Evolutionary conservation across 2,797 vertebrate species (phyloP).

Genomic region (Linurgus olivaceus): DNA sequence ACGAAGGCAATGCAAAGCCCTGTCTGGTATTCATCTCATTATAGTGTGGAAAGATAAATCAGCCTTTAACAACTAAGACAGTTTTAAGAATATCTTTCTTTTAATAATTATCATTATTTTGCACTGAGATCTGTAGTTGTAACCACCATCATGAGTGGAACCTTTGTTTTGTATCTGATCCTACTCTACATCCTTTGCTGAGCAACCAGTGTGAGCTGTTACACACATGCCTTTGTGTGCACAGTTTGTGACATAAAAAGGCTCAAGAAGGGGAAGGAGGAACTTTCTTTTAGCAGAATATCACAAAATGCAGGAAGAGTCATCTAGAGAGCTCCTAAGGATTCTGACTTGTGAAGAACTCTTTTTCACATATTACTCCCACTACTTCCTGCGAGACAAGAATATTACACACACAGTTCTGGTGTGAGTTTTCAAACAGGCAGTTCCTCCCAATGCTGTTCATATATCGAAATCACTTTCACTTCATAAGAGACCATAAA

Average conservation of each 20-base stretch:
- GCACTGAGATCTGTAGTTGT: neutral
- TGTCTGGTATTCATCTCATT: neutral
- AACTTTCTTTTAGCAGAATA: neutral
- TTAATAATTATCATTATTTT: neutral
- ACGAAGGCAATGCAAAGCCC: neutral
- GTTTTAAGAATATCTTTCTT: neutral
- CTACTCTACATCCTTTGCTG: neutral
- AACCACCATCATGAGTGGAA: neutral
- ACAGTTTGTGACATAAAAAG: neutral
- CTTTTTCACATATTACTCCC: constrained; percentile 14
- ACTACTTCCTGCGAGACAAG: neutral
- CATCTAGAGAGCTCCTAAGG: neutral
- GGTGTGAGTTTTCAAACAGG: neutral
- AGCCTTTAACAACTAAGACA: neutral
- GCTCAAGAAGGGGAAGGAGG: neutral
- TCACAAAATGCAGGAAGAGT: neutral
- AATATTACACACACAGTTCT: neutral
- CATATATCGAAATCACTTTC: neutral
- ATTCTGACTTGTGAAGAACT: neutral
- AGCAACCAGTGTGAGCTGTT: neutral
- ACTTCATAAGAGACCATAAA: neutral
- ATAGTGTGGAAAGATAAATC: neutral
- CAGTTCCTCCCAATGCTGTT: neutral
- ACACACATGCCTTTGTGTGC: neutral
- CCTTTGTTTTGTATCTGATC: neutral